Evolutionary conservation across 64 coral and sea anemone genomes (phyloP).

Genomic region (Actinia equina): DNA sequence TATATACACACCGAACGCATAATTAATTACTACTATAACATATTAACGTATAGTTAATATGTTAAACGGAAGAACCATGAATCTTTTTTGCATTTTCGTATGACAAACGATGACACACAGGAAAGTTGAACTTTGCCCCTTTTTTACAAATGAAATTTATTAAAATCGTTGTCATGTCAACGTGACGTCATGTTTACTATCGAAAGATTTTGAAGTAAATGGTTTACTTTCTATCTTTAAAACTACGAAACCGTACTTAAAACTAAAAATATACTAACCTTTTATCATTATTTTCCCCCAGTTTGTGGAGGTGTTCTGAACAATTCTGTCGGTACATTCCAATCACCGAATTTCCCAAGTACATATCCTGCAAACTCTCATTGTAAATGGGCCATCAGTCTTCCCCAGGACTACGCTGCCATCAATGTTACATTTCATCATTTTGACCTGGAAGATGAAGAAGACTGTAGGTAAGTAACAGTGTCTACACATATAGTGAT

Average conservation of each 20-base stretch:
- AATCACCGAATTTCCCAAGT: constrained; percentile 67
- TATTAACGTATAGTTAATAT: too few species aligned
- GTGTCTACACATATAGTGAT: too few species aligned
- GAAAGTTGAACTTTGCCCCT: too few species aligned
- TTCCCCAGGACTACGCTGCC: constrained; percentile 40
- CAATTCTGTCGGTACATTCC: constrained; percentile 36
- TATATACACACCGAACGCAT: too few species aligned
- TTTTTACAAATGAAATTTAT: background rate
- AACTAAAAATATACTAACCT: background rate
- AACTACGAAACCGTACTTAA: too few species aligned
- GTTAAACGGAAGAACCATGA: too few species aligned
- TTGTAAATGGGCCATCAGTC: constrained; percentile 65
- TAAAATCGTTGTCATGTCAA: background rate
- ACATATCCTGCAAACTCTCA: constrained; percentile 69
- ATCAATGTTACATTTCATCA: constrained; percentile 50
- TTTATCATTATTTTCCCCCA: background rate
- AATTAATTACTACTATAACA: too few species aligned
- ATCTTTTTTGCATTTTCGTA: too few species aligned
- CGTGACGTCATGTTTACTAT: too few species aligned
- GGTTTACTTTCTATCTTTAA: too few species aligned
- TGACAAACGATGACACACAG: too few species aligned
- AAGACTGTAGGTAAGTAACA: constrained; percentile 68
- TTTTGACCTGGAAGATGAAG: constrained; percentile 66
- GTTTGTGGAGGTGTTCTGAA: constrained; percentile 44
- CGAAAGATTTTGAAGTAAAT: too few species aligned